Percentiles rank a stretch among this genome's conserved stretches.
These are phyloP conservation scores for Scatophagus argus DNA, from an alignment of 2,113 vertebrate genomes.

Conservation along the genomic window DNA sequence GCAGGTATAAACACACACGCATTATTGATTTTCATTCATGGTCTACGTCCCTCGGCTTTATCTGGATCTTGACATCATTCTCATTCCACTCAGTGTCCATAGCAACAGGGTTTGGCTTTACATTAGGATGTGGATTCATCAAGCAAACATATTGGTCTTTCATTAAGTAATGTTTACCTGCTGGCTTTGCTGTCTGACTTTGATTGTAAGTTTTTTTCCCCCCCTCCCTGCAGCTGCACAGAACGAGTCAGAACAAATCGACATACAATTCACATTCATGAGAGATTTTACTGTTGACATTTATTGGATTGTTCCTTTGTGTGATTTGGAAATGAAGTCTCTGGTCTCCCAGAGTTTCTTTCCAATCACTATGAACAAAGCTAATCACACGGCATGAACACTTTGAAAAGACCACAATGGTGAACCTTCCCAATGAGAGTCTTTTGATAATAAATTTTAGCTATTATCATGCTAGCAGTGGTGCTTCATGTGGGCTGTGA, in stretches of 20 bases:
- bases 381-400: not conserved
- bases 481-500: slow-evolving; percentile 10
- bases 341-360: not conserved
- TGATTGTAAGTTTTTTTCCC: not conserved
- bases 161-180: slow-evolving; percentile 8
- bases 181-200: not conserved
- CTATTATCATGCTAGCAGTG: not conserved
- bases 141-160: not conserved
- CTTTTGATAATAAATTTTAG: slow-evolving; percentile 1
- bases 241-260: not conserved
- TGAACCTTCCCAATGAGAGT: slow-evolving; percentile 8
- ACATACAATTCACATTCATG: no score
- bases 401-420: not conserved
- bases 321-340: not conserved
- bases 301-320: not conserved
- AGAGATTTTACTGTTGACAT: not conserved
- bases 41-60: not conserved
- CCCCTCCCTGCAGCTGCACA: not conserved
- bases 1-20: slow-evolving; percentile 5
- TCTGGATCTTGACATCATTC: slow-evolving; percentile 8
- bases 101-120: slow-evolving; percentile 25
- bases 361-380: not conserved
- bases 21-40: not conserved
- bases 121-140: not conserved
- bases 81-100: slow-evolving; percentile 12